A percentile compares a stretch with the other conserved stretches of the same genome.
phyloP scores from a whole-genome alignment of 1,140 invertebrate species.

The Acromyrmex echinatior region DNA sequence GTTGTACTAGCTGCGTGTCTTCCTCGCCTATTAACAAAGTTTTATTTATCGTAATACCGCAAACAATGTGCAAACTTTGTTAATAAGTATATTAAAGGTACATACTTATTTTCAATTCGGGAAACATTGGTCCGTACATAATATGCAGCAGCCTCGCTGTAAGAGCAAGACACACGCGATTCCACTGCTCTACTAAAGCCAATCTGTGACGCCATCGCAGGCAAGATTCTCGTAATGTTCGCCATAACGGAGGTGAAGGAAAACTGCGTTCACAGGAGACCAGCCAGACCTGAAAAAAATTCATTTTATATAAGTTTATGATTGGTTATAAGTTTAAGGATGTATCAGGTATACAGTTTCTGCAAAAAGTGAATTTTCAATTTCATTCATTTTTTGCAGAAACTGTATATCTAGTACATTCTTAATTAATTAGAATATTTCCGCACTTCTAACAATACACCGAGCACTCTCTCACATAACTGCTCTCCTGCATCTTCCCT shows the following conservation, averaged over 20 bases:
- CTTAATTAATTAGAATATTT: not conserved
- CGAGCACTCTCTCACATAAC: slow-evolving; percentile 96
- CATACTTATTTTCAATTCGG: slow-evolving; percentile 94
- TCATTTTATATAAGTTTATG: not conserved
- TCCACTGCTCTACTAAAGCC: slow-evolving; percentile 98
- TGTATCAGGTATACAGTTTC: too few species aligned
- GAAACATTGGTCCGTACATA: slow-evolving; percentile 96
- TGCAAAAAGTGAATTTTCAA: too few species aligned
- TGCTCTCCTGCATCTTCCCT: slow-evolving; percentile 98
- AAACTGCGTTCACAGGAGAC: slow-evolving; percentile 96
- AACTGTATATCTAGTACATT: too few species aligned
- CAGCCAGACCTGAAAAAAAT: slow-evolving; percentile 91
- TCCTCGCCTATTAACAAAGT: slow-evolving; percentile 90
- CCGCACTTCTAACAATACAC: slow-evolving; percentile 94
- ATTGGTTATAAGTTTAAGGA: too few species aligned
- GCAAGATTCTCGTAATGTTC: slow-evolving; percentile 97
- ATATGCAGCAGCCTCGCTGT: slow-evolving; percentile 94
- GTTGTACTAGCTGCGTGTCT: slow-evolving; percentile 92
- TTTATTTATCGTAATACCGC: slow-evolving; percentile 9
- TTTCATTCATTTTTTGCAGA: too few species aligned
- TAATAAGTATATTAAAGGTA: slow-evolving; percentile 65
- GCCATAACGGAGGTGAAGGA: slow-evolving; percentile 98
- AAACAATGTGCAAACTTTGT: not conserved
- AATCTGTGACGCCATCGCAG: slow-evolving; percentile 97
- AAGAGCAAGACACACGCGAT: slow-evolving; percentile 95